Evolutionary conservation across 2,797 vertebrate genomes (phyloP), one percentile per base, ranked within the genome.

Genomic region (Myotis myotis): DNA sequence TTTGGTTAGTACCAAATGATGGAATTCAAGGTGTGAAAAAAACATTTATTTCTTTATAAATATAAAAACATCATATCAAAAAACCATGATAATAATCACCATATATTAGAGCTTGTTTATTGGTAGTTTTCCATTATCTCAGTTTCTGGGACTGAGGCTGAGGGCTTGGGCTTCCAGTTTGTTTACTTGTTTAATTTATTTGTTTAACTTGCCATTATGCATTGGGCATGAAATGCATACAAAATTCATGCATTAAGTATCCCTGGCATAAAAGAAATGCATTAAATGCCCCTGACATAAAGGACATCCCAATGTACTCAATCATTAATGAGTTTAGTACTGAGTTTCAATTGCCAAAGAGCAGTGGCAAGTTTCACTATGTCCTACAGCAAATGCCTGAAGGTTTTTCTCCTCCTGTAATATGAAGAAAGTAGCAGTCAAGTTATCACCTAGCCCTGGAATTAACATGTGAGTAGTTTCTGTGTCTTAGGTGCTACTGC

Each of bases 281-380:
- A 97, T 88, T 87, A 96, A 97, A 95, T 97, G 89, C 96, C 87
- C 3, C 94, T 96, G 92, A 75, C 95, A 96, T 96, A 97, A 53
- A 89, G 93, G 25, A 76, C 25, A 75, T 96, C 55, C 57, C 85
- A 75, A 72, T 64, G 49, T 71, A 86, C 89, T 97, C 90, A 97
- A 94, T 98, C 96, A 96, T 97, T 98, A 93, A 97, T 95, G 88
- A 98, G n/a, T 8, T 95, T 96, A 93, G 93, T 74, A 96, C 33
- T 57, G 22, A 97, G 71, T 96, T 97, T 97, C 93, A 91, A 7
- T n/a, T 66, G 66, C 82, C 96, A 78, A 94, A 97, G 66, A 97
- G 68, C 8, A 81, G n/a, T 57, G n/a, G 23, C 68, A 92, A 64
- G 89, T 53, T 96, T 93, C 83, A 41, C 22, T 95, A 49, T 94